A percentile compares a stretch with the other conserved stretches of the same genome.
phyloP scores from a whole-genome alignment of 2,888 invertebrate genomes.

The Epinotia ramella region DNA sequence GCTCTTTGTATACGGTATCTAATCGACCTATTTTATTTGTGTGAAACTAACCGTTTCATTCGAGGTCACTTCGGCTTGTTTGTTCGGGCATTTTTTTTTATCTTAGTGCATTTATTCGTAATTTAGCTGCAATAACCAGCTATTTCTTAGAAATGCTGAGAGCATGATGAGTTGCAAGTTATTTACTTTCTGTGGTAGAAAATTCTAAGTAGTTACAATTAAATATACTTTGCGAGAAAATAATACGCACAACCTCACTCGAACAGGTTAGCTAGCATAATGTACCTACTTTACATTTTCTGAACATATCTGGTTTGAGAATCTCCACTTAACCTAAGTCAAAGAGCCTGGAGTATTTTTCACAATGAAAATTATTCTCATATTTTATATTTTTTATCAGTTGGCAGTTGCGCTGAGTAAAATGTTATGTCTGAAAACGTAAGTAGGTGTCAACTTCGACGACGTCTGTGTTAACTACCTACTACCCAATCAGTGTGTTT shows the following conservation, averaged over 20 bases:
- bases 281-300: not conserved
- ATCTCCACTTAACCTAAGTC: not conserved
- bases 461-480: too few species aligned
- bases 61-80: not conserved
- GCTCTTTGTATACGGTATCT: too few species aligned
- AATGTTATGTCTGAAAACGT: too few species aligned
- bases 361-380: not conserved
- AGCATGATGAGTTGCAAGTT: slow-evolving; percentile 8
- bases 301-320: not conserved
- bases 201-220: slow-evolving; percentile 34
- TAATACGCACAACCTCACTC: slow-evolving; percentile 20
- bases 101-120: not conserved
- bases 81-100: not conserved
- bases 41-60: not conserved
- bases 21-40: too few species aligned
- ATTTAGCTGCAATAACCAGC: not conserved
- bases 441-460: too few species aligned
- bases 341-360: not conserved
- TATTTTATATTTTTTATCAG: too few species aligned
- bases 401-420: too few species aligned
- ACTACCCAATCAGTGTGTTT: too few species aligned
- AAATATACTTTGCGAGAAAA: slow-evolving; percentile 38
- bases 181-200: slow-evolving; percentile 41
- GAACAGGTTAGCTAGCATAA: slow-evolving; percentile 24
- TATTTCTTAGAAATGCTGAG: slow-evolving; percentile 21